Evolutionary conservation across 2,113 vertebrate species (phyloP).

Genomic region (Corydoras maculifer): DNA sequence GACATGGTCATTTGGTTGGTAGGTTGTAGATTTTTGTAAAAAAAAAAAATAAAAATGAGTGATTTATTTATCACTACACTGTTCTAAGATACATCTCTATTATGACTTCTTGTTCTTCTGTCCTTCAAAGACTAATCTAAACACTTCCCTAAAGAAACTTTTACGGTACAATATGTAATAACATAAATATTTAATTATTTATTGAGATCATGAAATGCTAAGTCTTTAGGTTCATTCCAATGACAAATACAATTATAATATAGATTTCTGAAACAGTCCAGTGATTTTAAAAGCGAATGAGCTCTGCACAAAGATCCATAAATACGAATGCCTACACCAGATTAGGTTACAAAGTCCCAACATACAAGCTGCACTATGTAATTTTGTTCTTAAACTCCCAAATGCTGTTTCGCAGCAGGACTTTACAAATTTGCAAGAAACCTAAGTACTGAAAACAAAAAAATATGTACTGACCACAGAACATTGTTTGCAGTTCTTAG

Average conservation of each 20-base stretch:
- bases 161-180: too few species aligned
- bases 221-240: not conserved
- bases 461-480: not conserved
- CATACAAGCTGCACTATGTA: constrained; percentile 8
- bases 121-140: too few species aligned
- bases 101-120: too few species aligned
- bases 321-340: constrained; percentile 10
- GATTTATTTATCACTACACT: too few species aligned
- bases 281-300: constrained; percentile 7
- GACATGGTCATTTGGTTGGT: too few species aligned
- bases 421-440: not conserved
- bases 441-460: not conserved
- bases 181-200: too few species aligned
- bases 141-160: too few species aligned
- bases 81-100: too few species aligned
- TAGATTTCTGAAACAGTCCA: constrained; percentile 5
- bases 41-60: too few species aligned
- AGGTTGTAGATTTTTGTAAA: too few species aligned
- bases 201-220: too few species aligned
- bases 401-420: not conserved
- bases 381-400: constrained; percentile 9
- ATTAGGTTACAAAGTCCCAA: constrained; percentile 10
- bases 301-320: constrained; percentile 8
- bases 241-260: constrained; percentile 9
- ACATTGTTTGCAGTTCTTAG: not conserved